Conservation (phyloP, 2,888 invertebrate species). For the Apocheima hispidaria region DNA sequence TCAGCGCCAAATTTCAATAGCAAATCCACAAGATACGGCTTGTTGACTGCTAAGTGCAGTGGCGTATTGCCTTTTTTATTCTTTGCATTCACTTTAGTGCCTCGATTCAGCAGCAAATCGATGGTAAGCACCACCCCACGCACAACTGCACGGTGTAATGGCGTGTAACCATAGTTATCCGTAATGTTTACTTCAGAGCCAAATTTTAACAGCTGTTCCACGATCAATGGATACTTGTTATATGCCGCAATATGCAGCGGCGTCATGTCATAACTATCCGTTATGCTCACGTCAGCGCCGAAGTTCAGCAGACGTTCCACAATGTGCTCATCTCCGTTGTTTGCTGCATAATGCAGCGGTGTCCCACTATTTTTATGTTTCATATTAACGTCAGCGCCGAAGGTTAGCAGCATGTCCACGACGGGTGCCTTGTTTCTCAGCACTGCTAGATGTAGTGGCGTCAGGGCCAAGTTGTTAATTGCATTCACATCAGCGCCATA, state of each 20-base stretch:
- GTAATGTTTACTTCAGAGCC: neutral
- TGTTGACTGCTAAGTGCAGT: neutral
- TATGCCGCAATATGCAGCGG: neutral
- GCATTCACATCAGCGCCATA: constrained; percentile 33
- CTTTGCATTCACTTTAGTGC: neutral
- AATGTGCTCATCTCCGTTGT: neutral
- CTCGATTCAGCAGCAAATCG: neutral
- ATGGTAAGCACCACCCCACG: neutral
- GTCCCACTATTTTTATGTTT: neutral
- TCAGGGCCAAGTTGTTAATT: constrained; percentile 44
- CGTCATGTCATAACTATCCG: neutral
- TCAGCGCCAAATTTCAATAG: neutral
- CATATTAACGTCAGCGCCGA: neutral
- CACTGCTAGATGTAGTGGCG: constrained; percentile 49
- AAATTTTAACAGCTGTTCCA: neutral
- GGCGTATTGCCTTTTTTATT: neutral
- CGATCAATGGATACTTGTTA: neutral
- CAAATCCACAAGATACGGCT: too few species aligned
- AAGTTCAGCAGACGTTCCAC: neutral
- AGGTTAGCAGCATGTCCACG: constrained; percentile 42
- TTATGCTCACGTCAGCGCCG: neutral
- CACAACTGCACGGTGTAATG: neutral
- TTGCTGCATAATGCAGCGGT: neutral
- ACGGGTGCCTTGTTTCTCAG: constrained; percentile 38
- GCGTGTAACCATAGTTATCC: neutral